phyloP scores from a whole-genome alignment of 1,140 invertebrate genomes.

The Theocolax elegans region DNA sequence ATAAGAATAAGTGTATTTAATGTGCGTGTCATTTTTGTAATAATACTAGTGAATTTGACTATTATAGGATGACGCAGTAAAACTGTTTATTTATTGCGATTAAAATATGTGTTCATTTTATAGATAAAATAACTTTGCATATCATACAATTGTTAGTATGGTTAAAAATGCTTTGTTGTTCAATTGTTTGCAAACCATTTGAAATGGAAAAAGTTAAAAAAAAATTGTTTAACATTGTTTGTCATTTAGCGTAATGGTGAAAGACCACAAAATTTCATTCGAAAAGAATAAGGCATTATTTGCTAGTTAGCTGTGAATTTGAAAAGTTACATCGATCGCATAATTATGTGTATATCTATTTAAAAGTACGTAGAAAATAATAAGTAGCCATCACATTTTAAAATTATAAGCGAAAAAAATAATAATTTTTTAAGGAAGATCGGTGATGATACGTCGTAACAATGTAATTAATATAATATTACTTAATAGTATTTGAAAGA shows the following conservation, averaged over 20 bases:
- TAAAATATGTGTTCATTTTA: conserved; percentile 27
- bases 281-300: not conserved
- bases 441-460: too few species aligned
- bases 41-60: conserved; percentile 20
- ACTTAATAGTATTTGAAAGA: too few species aligned
- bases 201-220: not conserved
- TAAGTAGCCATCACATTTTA: too few species aligned
- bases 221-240: conserved; percentile 5
- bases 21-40: conserved; percentile 26
- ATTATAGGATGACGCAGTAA: conserved; percentile 10
- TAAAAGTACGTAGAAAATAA: too few species aligned
- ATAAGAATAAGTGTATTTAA: conserved; percentile 28
- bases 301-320: not conserved
- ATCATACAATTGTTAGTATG: conserved; percentile 19
- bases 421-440: too few species aligned
- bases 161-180: conserved; percentile 17
- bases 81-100: conserved; percentile 26
- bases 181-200: not conserved
- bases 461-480: too few species aligned
- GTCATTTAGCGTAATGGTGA: not conserved
- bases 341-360: not conserved
- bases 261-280: conserved; percentile 22
- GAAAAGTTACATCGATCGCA: not conserved
- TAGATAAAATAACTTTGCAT: conserved; percentile 32
- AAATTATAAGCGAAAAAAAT: too few species aligned